Evolutionary conservation across 2,797 vertebrate species (phyloP), one percentile per base, ranked within the genome.

Genomic region (Sebastes goodei): DNA sequence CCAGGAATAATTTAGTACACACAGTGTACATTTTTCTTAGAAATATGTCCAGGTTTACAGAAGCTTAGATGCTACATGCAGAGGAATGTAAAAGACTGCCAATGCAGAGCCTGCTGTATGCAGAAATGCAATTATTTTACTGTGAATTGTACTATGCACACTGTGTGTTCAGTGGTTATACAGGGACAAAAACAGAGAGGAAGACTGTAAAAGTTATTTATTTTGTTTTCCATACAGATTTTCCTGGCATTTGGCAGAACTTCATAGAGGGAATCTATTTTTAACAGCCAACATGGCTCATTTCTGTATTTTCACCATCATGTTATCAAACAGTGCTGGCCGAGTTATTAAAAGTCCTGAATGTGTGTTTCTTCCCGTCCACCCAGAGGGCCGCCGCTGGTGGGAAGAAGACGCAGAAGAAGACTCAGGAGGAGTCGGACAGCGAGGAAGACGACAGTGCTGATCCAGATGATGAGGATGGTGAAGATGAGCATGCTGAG

Each of bases 401-500:
- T 53, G 76, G 85, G 29, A 92, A 73, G 84, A 93, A 53, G 74
- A 68, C 12, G 0, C 86, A 20, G 57, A 95, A 80, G 79, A 88
- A 11, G 83, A 96, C 92, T 89, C 61, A 8, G 76, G 84, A 83
- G 38, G 86, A 81, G 12, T 88, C 86, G 1, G 95, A 93, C 65
- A 92, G 95, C 64, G 86, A 92, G n/a, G 90, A 92, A 85, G 96
- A 95, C 92, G 92, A 76, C 81, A 85, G 84, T 11, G 71, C 74
- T 2, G 88, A 92, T 74, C 75, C 78, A 3, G 90, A 94, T 21
- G 89, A 93, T 4, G 64, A 69, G 29, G 94, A 95, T 0, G 93
- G 95, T 2, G 95, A 96, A 88, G 96, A 96, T 11, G 84, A 93
- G 71, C 89, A 95, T 27, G 94, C 94, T 5, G 94, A 90, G 89